A percentile compares a stretch with the other conserved stretches of the same genome.
Evolutionary conservation across 2,888 invertebrate genomes (phyloP).

Genomic region (Xanthorhoe designata): DNA sequence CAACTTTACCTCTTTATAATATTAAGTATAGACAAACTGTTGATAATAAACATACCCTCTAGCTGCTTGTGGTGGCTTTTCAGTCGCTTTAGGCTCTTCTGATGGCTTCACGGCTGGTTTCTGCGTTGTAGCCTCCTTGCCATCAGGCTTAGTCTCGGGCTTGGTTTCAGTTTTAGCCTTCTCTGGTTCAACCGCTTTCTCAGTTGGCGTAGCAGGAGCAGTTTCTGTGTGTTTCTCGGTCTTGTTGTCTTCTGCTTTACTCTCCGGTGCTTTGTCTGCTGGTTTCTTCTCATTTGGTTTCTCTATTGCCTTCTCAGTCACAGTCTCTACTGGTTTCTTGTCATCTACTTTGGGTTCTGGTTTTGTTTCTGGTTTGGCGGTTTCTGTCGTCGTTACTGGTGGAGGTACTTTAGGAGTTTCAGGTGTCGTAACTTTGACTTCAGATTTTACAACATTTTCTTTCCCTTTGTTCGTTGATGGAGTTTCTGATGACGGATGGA

Average conservation of each 20-base stretch:
- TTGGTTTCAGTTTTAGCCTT: constrained; percentile 23
- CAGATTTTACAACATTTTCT: not conserved
- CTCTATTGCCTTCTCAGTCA: not conserved
- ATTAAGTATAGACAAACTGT: not conserved
- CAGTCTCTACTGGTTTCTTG: not conserved
- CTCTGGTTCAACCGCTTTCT: constrained; percentile 10
- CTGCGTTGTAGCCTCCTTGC: constrained; percentile 39
- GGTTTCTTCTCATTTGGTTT: not conserved
- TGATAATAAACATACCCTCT: constrained; percentile 58
- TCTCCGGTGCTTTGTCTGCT: not conserved
- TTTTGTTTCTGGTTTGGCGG: not conserved
- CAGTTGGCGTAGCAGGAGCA: not conserved
- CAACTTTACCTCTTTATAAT: too few relatives aligned
- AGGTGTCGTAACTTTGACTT: not conserved
- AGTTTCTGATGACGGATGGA: not conserved
- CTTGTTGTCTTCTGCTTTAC: constrained; percentile 6
- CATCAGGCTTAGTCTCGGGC: constrained; percentile 38
- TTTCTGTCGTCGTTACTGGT: not conserved
- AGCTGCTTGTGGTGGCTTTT: constrained; percentile 50
- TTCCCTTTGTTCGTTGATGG: not conserved
- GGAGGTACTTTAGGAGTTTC: not conserved
- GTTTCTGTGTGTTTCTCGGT: constrained; percentile 16
- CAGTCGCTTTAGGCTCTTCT: constrained; percentile 44
- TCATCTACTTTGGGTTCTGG: constrained; percentile 1
- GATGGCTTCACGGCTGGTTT: constrained; percentile 49